Percentiles rank a stretch among this genome's conserved stretches.
phyloP scores from a whole-genome alignment of 2,888 invertebrate species.

The Myopa testacea region DNA sequence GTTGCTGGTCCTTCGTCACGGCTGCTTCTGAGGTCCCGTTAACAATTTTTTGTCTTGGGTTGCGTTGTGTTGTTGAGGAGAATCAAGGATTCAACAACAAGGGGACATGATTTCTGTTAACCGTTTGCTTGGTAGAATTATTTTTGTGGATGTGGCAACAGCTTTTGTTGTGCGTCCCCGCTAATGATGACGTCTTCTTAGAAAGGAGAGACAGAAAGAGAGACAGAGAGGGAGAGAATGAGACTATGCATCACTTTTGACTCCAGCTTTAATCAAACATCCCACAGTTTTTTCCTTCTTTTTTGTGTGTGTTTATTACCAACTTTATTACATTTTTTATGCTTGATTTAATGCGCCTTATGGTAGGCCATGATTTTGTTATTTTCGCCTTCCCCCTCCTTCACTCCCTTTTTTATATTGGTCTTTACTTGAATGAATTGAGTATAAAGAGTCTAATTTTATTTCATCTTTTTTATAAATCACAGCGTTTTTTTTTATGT shows the following conservation, averaged over 20 bases:
- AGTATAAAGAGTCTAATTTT: neutral
- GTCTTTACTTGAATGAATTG: neutral
- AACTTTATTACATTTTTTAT: conserved; percentile 8
- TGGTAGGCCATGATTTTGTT: neutral
- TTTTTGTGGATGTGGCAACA: neutral
- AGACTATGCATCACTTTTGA: too few species aligned
- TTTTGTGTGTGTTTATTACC: neutral
- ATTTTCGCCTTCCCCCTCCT: too few species aligned
- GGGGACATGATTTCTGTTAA: neutral
- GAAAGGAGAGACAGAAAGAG: too few species aligned
- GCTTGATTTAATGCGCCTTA: neutral
- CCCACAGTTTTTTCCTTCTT: neutral
- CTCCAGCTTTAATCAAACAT: neutral
- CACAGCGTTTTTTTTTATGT: neutral
- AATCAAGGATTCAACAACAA: neutral
- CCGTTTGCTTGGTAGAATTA: neutral
- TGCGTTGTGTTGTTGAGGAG: neutral
- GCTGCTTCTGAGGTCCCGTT: neutral
- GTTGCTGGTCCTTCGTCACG: too few species aligned
- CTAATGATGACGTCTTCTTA: neutral
- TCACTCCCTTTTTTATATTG: too few species aligned
- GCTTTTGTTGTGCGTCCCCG: neutral
- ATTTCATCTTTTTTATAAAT: neutral
- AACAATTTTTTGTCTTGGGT: neutral
- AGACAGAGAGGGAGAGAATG: too few species aligned